Evolutionary conservation across 1,140 invertebrate genomes (phyloP).

Genomic region (Helicoverpa zea): DNA sequence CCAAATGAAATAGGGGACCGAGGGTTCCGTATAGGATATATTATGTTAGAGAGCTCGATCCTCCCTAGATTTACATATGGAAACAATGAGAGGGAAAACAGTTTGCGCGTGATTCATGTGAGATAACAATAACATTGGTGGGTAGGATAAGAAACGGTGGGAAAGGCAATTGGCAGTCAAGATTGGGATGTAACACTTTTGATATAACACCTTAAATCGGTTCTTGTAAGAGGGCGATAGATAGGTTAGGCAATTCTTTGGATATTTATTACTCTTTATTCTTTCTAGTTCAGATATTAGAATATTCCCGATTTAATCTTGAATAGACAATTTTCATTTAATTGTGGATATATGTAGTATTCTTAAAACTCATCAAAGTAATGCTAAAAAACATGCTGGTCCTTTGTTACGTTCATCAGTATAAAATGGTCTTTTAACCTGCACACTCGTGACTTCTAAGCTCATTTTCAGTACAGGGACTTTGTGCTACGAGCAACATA

Average conservation of each 20-base stretch:
- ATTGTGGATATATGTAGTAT: not conserved
- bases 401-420: not conserved
- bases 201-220: not conserved
- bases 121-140: constrained; percentile 46
- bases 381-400: not conserved
- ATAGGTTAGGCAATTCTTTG: too few relatives aligned
- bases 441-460: not conserved
- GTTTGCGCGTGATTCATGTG: constrained; percentile 46
- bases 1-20: constrained; percentile 22
- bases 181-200: not conserved
- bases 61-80: constrained; percentile 50
- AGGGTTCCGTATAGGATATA: constrained; percentile 19
- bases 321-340: too few relatives aligned
- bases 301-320: too few relatives aligned
- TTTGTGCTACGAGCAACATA: not conserved
- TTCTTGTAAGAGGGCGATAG: too few relatives aligned
- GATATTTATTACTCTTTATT: too few relatives aligned
- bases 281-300: too few relatives aligned
- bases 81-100: constrained; percentile 55
- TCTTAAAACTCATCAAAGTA: too few relatives aligned
- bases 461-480: not conserved
- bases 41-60: constrained; percentile 19
- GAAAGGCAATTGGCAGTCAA: not conserved
- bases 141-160: not conserved
- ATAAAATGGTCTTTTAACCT: not conserved